phyloP scores from a whole-genome alignment of 2,888 invertebrate genomes.

The Pasiphila rectangulata region DNA sequence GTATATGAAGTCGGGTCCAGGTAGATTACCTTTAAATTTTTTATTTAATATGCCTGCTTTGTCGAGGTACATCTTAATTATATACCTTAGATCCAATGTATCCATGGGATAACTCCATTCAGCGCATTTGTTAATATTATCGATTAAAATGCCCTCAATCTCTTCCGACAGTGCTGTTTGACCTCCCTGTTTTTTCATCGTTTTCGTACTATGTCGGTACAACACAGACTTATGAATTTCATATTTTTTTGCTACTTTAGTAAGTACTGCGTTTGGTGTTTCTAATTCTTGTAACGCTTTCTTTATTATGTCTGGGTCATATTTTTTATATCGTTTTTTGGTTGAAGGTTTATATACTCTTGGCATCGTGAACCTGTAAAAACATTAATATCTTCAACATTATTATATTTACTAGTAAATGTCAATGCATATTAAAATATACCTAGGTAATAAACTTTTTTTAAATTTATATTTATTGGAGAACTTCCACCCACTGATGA shows the following conservation, averaged over 20 bases:
- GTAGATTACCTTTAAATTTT: conserved; percentile 2
- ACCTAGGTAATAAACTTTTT: too few relatives aligned
- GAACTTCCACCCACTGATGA: too few relatives aligned
- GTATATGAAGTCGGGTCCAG: conserved; percentile 3
- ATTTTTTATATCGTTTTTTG: not conserved
- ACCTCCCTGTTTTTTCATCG: not conserved
- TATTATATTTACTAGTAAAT: too few relatives aligned
- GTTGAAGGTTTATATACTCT: not conserved
- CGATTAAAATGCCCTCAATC: not conserved
- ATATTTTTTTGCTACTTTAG: not conserved
- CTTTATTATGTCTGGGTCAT: not conserved
- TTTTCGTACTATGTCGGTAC: not conserved
- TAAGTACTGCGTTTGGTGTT: not conserved
- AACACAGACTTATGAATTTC: not conserved
- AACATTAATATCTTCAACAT: too few relatives aligned
- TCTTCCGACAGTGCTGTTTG: too few relatives aligned
- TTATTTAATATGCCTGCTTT: not conserved
- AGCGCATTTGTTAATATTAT: not conserved
- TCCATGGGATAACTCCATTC: conserved; percentile 4
- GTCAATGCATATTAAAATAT: too few relatives aligned
- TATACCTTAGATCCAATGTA: not conserved
- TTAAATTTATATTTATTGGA: too few relatives aligned
- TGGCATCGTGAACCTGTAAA: not conserved
- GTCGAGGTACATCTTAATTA: conserved; percentile 9
- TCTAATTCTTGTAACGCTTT: not conserved